Base-by-base conservation (phyloP, 2,113 vertebrate genomes). In the Falco punctatus region DNA sequence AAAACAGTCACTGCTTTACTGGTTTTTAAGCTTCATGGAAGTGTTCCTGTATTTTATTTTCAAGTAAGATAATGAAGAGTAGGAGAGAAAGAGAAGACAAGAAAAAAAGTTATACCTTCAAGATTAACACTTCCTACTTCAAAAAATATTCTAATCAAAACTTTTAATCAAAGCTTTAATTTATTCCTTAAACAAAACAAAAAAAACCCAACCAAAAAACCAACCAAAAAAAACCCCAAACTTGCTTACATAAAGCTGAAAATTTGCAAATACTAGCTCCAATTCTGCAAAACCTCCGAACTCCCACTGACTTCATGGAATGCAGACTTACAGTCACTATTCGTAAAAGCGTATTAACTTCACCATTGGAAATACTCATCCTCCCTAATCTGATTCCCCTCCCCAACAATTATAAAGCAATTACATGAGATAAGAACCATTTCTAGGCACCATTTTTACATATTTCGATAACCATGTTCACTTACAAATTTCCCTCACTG, bases 391-490 rank as follows among this genome's bases (percentile, higher is more conserved):
- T 92, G 70, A 89, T 84, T 90, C 84, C 58, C 30, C 51, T 95
- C 86, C 79, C 55, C 88, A 88, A 72, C 81, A 90, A 95, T 97
- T 94, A 95, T 17, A 94, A 86, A 91, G 86, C 87, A 86, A 97
- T 93, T 91, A 96, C 30, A 73, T 16, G 67, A 83, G 78, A 91
- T 96, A 96, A 95, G 93, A 93, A 59, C 55, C 38, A 85, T 91
- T 93, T 96, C 70, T 74, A 77, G 15, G 90, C 92, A 97, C 44
- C 65, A 75, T 85, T 92, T 92, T 93, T 44, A 91, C 77, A 65
- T 93, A 91, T 92, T 97, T 96, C 77, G 73, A 86, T 88, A 94
- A 86, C 67, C 24, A 3, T 57, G 55, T 57, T 90, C 80, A 72
- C 96, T 92, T 82, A 86, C 72, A 81, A 87, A 79, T 91, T 78